Evolutionary conservation across 1,140 invertebrate genomes (phyloP).

Genomic region (Calliopsis andreniformis): DNA sequence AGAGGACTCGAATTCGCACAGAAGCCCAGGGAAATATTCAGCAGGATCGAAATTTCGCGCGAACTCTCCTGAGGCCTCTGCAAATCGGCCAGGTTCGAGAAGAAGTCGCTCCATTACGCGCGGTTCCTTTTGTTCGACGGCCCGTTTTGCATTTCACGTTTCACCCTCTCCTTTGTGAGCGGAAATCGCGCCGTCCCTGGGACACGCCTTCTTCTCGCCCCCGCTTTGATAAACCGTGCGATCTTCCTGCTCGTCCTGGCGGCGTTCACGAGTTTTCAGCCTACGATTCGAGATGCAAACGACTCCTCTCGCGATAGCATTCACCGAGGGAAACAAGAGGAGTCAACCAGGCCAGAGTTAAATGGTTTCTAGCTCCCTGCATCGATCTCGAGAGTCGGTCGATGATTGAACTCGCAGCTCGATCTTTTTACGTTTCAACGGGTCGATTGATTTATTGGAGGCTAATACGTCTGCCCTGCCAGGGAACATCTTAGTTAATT

Average conservation of each 20-base stretch:
- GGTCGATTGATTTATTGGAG: conserved; percentile 27
- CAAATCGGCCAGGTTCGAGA: not conserved
- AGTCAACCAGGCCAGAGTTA: no score
- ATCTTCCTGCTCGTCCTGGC: not conserved
- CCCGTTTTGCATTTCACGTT: conserved; percentile 18
- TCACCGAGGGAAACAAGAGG: not conserved
- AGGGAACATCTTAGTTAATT: conserved; percentile 29
- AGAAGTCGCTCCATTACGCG: not conserved
- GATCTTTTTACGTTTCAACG: not conserved
- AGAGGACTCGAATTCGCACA: not conserved
- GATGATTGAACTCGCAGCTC: not conserved
- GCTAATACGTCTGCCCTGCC: not conserved
- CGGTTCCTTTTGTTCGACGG: conserved; percentile 19
- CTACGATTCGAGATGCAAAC: not conserved
- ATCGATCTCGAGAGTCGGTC: not conserved
- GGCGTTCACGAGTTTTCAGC: no score
- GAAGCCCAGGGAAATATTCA: conserved; percentile 1
- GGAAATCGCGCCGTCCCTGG: conserved; percentile 1
- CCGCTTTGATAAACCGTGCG: not conserved
- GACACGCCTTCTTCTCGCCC: conserved; percentile 10
- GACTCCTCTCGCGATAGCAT: not conserved
- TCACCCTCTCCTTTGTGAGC: not conserved
- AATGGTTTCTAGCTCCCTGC: not conserved
- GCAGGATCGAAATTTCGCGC: not conserved
- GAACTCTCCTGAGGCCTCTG: not conserved